Evolutionary conservation across 2,113 vertebrate genomes (phyloP), one percentile per base, ranked within the genome.

Genomic region (Melanerpes aurifrons): DNA sequence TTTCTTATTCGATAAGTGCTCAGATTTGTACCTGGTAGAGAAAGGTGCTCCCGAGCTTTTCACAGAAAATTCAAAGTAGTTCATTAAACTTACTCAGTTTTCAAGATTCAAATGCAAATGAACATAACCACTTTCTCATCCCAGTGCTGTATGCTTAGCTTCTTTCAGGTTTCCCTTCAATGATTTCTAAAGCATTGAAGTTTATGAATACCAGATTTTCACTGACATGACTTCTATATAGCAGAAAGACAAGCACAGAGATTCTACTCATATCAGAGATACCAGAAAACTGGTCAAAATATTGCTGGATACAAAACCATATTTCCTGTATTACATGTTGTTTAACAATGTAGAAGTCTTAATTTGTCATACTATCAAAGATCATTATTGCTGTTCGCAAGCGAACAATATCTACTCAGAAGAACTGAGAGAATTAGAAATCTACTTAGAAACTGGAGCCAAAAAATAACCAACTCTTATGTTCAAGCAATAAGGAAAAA

Each of bases 41-140:
- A 87, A 91, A 91, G 54, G 66, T 3, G 3, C 6, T 82, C 37
- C 58, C 4, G 2, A 75, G 71, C 37, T 92, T 93, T 75, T 62
- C 3, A 5, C 24, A 50, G 47, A 79, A 47, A 91, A 89, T 26
- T 72, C 84, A 78, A 37, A 79, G 72, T 7, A 35, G 70, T 76
- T 89, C 84, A 94, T 91, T 92, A 85, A 87, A 87, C 50, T 26
- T 29, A 91, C 91, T 62, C 37, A 76, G 4, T 62, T 79, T 91
- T 76, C 35, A 91, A 76, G n/a, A 91, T 61, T 92, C 12, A 72
- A 81, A 79, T 1, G 2, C 2, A 35, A 35, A 85, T 7, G n/a
- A 81, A 45, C 11, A 59, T 68, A 82, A 86, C 67, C 57, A 61
- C 19, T 87, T 87, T 79, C 63, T 89, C 78, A 74, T 61, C 3